Evolutionary conservation across 1,140 invertebrate species (phyloP).

Genomic region (Euura lappo): DNA sequence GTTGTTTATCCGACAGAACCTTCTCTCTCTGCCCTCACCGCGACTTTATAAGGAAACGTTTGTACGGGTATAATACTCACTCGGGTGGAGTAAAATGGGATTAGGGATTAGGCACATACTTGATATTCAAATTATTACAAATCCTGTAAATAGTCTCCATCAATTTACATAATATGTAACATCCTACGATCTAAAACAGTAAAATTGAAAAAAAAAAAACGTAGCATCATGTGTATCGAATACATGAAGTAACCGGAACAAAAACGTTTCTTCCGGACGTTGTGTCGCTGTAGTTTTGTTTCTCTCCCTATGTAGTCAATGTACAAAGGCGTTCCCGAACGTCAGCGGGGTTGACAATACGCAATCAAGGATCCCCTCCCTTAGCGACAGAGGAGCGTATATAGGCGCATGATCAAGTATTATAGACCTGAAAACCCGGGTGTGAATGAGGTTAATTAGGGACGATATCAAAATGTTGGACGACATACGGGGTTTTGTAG

Average conservation of each 20-base stretch:
- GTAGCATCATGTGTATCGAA: too few relatives aligned
- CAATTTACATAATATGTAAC: not conserved
- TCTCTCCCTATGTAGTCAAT: not conserved
- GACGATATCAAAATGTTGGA: slow-evolving; percentile 10
- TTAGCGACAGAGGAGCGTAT: not conserved
- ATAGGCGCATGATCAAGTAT: not conserved
- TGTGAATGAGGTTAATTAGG: slow-evolving; percentile 25
- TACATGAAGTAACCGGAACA: not conserved
- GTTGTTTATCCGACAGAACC: not conserved
- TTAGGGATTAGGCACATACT: not conserved
- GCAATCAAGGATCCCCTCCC: slow-evolving; percentile 24
- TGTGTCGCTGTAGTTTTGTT: not conserved
- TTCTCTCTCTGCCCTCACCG: not conserved
- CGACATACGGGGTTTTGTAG: too few relatives aligned
- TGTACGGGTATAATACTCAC: not conserved
- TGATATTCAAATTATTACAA: not conserved
- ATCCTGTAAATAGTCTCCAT: not conserved
- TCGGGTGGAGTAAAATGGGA: not conserved
- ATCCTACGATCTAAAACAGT: not conserved
- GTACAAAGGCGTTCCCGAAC: not conserved
- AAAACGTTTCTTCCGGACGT: not conserved
- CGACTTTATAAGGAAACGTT: not conserved
- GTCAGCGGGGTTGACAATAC: slow-evolving; percentile 21
- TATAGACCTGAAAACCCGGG: slow-evolving; percentile 13
- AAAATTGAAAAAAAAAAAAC: not conserved